Base-by-base conservation (phyloP, 1,140 invertebrate species). In the Pogonomyrmex californicus region DNA sequence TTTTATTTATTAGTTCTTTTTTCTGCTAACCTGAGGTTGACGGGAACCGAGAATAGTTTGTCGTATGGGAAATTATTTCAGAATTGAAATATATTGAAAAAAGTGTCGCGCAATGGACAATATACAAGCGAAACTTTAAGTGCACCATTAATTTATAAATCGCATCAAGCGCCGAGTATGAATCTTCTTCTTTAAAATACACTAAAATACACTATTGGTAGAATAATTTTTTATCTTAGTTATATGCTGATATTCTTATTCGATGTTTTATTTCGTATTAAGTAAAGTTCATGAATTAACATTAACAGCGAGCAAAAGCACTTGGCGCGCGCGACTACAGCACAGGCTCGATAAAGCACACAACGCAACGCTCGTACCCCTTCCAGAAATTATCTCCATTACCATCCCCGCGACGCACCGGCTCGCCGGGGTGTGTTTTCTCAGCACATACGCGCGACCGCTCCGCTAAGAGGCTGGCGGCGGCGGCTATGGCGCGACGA, bases 351-450 rank as follows among this genome's bases (percentile, higher is more conserved):
- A 73, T 75, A 75, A 60, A 60, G 33, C 44, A 49, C 68, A 47
- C 41, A 30, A 17, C 51, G 66, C 38, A 23, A n/a, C 54, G 17
- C 41, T 1, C 36, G 17, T 49, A 30, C 71, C 47, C 54, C 51
- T 49, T 62, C 30, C 41, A 85, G 63, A 85, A 86, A 70, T 71
- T 86, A 68, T 85, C 63, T 85, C 66, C 78, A 56, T 87, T 65
- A 75, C 51, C 49, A 41, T 30, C 17, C 62, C 78, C 44, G 38
- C 41, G 44, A 73, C 66, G 56, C 56, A 38, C 44, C 68, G 36
- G n/a, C 44, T 36, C 36, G 12, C 30, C 51, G 38, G n/a, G 44
- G 33, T 70, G 76, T 68, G 49, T 87, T 87, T 87, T 87, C 71
- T 87, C 79, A 49, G 54, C 49, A 79, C 51, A 65, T 75, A 63